Base-by-base conservation (phyloP, 2,888 invertebrate genomes). In the Acleris emargana region DNA sequence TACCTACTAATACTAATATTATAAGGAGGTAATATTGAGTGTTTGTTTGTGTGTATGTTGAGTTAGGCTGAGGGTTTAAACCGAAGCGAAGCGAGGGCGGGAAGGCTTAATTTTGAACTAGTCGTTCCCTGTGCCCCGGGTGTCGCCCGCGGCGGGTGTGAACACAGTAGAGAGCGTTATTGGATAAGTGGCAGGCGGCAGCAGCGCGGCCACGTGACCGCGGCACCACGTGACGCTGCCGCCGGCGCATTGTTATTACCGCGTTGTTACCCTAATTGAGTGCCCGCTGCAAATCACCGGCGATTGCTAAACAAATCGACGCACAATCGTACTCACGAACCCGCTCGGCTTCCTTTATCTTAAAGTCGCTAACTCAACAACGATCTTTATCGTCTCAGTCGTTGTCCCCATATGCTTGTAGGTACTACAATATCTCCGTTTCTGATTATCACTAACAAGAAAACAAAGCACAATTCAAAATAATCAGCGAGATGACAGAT, bases 251-350 rank as follows among this genome's bases (percentile, higher is more conserved):
- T 60, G 51, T 60, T 17, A 52, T 63, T 58, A 32, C 32, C 32
- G 9, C 32, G 32, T 32, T 3, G 9, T 32, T 32, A 32, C 18
- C 32, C 45, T 52, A 45, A 58, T 58, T 58, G 52, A 20, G 42
- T 54, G 54, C 42, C 52, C 58, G 32, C 13, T 45, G 32, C 32
- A 49, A 62, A 63, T 32, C 20, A 38, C 51, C 22, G 17, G 57
- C 52, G 52, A 38, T 45, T 58, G 63, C 25, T 32, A 58, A 63
- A 52, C 58, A 38, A 58, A 52, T 52, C 57, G 28, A 22, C 17
- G 11, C 9, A 22, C 38, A 52, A 38, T 58, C 38, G 52, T 63
- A 16, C 11, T 22, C n/a, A 32, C 25, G 5, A 55, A 16, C 38
- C 9, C 9, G 11, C 13, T 13, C 38, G 38, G 7, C 17, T 6